These are phyloP conservation scores for Clivina fossor DNA, from an alignment of 2,888 invertebrate genomes.

Conservation along the genomic window DNA sequence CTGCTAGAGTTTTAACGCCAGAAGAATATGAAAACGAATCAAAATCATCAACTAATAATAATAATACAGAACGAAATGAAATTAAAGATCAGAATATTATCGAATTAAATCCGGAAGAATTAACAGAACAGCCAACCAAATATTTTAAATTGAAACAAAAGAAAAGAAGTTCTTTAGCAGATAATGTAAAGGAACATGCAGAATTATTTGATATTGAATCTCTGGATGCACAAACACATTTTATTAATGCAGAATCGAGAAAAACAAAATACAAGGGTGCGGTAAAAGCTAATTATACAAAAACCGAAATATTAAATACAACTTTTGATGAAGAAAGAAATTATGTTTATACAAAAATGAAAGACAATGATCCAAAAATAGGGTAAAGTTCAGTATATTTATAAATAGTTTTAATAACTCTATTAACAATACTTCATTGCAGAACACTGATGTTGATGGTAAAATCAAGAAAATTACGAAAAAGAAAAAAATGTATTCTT, in stretches of 20 bases:
- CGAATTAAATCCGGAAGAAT: conserved; percentile 19
- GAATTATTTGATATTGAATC: conserved; percentile 12
- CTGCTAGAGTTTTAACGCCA: conserved; percentile 57
- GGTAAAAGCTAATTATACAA: conserved; percentile 45
- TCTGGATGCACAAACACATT: conserved; percentile 8
- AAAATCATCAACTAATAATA: conserved; percentile 50
- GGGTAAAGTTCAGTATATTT: too few relatives aligned
- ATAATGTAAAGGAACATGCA: conserved; percentile 17
- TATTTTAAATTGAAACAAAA: conserved; percentile 14
- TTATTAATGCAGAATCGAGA: conserved; percentile 42
- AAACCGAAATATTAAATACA: conserved; percentile 52
- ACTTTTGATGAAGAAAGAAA: conserved; percentile 59
- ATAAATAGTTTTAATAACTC: not conserved
- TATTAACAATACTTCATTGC: conserved; percentile 33
- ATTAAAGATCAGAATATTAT: conserved; percentile 20
- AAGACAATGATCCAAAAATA: conserved; percentile 62
- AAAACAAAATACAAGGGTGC: conserved; percentile 33
- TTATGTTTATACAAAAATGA: conserved; percentile 63
- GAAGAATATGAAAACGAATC: conserved; percentile 48
- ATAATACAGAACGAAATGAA: too few relatives aligned
- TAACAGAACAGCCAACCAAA: conserved; percentile 16
- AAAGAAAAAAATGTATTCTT: conserved; percentile 60
- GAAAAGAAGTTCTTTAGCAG: not conserved
- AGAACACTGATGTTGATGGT: conserved; percentile 62
- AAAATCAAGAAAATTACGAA: conserved; percentile 62